These are phyloP conservation scores for Trichogramma evanescens DNA, from an alignment of 2,888 invertebrate genomes.

Conservation along the genomic window DNA sequence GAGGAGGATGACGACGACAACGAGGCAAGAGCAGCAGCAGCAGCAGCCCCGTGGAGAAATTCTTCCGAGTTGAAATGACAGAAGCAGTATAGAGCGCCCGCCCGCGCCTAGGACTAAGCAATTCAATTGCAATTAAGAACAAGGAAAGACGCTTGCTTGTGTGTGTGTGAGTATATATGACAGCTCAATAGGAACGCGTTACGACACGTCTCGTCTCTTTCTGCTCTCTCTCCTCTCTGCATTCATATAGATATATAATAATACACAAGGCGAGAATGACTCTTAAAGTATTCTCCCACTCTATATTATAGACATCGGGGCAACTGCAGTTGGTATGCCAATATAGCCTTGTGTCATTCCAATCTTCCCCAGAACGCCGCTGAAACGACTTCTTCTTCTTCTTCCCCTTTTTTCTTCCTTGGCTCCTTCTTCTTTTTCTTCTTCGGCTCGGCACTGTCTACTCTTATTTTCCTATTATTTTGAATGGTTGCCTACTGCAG, in stretches of 20 bases:
- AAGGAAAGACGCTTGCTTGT: not conserved
- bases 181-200: slow-evolving; percentile 1
- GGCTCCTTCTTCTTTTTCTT: not conserved
- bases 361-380: slow-evolving; percentile 23
- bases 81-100: not conserved
- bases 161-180: not conserved
- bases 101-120: slow-evolving; percentile 3
- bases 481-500: not conserved
- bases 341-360: slow-evolving; percentile 41
- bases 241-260: not conserved
- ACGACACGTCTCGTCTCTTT: slow-evolving; percentile 12
- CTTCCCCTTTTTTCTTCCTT: not conserved
- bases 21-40: not conserved
- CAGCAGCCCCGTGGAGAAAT: slow-evolving; percentile 7
- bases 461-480: slow-evolving; percentile 4
- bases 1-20: not conserved
- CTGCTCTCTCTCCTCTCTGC: not conserved
- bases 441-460: not conserved
- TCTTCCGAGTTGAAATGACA: not conserved
- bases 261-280: slow-evolving; percentile 28
- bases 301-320: slow-evolving; percentile 35
- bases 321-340: slow-evolving; percentile 39
- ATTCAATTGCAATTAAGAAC: slow-evolving; percentile 20
- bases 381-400: slow-evolving; percentile 11
- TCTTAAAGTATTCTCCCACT: slow-evolving; percentile 40